Evolutionary conservation across 2,888 invertebrate genomes (phyloP).

Genomic region (Falcaria lacertinaria): DNA sequence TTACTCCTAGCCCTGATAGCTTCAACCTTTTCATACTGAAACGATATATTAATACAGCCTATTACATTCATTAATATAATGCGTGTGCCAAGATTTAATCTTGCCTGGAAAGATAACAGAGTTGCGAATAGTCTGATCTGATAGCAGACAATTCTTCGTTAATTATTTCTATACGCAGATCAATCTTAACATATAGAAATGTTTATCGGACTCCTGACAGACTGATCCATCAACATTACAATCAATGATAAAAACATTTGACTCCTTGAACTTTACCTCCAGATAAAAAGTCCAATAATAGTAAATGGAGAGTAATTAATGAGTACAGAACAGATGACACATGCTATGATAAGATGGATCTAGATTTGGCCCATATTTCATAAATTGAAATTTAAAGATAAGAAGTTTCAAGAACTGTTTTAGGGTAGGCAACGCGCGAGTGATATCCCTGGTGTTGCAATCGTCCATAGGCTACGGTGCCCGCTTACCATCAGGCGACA

Average conservation of each 20-base stretch:
- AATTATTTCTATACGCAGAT: background rate
- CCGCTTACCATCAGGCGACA: too few relatives aligned
- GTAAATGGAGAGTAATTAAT: background rate
- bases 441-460: too few relatives aligned
- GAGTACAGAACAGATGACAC: background rate
- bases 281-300: background rate
- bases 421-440: too few relatives aligned
- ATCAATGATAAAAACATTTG: background rate
- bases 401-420: too few relatives aligned
- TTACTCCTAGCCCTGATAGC: background rate
- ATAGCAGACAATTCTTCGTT: background rate
- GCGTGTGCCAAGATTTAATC: slow-evolving; percentile 1
- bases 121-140: slow-evolving; percentile 1
- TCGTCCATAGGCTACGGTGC: too few relatives aligned
- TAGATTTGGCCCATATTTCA: background rate
- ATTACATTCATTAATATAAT: slow-evolving; percentile 3
- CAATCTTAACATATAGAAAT: slow-evolving; percentile 1
- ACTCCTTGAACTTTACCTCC: background rate
- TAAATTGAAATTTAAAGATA: too few relatives aligned
- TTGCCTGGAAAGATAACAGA: background rate
- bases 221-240: slow-evolving; percentile 2
- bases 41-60: background rate
- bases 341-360: background rate
- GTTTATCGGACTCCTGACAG: slow-evolving; percentile 1
- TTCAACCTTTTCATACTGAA: background rate